Base-by-base conservation (phyloP, 1,140 invertebrate genomes). In the Arctopsyche grandis region DNA sequence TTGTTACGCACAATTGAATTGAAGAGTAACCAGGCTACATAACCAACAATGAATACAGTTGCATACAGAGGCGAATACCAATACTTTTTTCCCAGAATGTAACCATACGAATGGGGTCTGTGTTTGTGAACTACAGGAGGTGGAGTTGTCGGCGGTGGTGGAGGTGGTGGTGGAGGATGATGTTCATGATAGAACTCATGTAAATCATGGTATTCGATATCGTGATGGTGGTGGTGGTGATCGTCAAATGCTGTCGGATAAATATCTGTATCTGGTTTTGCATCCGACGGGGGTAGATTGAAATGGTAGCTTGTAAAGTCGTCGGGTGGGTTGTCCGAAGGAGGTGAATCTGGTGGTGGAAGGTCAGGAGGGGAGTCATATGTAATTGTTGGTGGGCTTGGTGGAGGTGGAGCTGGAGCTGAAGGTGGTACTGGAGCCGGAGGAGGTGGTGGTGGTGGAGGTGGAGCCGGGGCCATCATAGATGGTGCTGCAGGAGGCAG, bases 181-280 rank as follows among this genome's bases (percentile, higher is more conserved):
- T 71, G 69, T 44, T 71, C 69, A 12, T 71, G 69, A 71, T 71
- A 44, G 26, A 22, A 48, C 5, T 71, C 69, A 19, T 46, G 69
- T 12, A 66, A 66, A 26, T 66, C 63, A 29, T 66, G 21, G 26
- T 26, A 66, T 5, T 66, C 21, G 26, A 66, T 66, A 66, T 66
- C 63, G 3, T 10, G 63, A 26, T 66, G 22, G 16, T 71, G 38
- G 12, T 71, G 38, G 12, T 44, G 5, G 9, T 29, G 26, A 43
- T 44, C 66, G 12, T 29, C 7, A 19, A 44, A 10, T 1, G 26
- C 22, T 3, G 66, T 5, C 12, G 69, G 69, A 71, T 46, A 44
- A 46, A 19, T 46, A 71, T 71, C 69, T 4, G 3, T 26, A 26
- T 66, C 63, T 0, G 63, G 24, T 24, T 22, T 26, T 26, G 63